Conservation (phyloP, 2,888 invertebrate species). For the Invenusta paracnida region DNA sequence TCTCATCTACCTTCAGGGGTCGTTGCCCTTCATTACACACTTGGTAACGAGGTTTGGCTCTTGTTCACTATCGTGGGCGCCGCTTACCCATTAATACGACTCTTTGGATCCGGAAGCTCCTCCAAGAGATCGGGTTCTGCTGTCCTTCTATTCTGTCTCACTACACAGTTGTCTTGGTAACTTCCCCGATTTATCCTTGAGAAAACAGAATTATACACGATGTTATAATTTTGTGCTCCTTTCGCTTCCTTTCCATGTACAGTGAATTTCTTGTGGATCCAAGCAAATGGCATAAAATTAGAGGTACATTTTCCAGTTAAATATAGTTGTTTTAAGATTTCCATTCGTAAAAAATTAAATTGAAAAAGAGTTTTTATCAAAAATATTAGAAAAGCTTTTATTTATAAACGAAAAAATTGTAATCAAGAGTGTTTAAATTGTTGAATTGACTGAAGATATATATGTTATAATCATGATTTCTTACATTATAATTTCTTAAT, state of each 20-base stretch:
- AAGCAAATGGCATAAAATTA: not conserved
- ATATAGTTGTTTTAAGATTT: too few species aligned
- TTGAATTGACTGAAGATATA: too few species aligned
- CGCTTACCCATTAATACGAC: not conserved
- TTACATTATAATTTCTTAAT: too few species aligned
- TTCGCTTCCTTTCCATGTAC: too few species aligned
- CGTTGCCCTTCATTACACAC: not conserved
- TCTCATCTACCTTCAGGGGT: not conserved
- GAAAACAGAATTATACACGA: not conserved
- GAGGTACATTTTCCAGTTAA: too few species aligned
- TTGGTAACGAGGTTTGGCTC: not conserved
- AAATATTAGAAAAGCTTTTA: too few species aligned
- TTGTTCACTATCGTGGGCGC: not conserved
- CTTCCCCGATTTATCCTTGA: not conserved
- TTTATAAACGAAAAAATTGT: too few species aligned
- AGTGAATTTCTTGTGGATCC: not conserved
- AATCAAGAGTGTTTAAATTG: too few species aligned
- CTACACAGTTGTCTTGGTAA: not conserved
- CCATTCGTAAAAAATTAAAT: too few species aligned
- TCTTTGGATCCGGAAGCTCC: not conserved
- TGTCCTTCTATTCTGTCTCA: not conserved
- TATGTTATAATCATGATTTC: too few species aligned
- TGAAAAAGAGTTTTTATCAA: too few species aligned
- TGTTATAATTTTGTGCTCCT: not conserved
- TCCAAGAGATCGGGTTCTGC: not conserved